Evolutionary conservation across 2,797 vertebrate species (phyloP).

Genomic region (Astyanax mexicanus): DNA sequence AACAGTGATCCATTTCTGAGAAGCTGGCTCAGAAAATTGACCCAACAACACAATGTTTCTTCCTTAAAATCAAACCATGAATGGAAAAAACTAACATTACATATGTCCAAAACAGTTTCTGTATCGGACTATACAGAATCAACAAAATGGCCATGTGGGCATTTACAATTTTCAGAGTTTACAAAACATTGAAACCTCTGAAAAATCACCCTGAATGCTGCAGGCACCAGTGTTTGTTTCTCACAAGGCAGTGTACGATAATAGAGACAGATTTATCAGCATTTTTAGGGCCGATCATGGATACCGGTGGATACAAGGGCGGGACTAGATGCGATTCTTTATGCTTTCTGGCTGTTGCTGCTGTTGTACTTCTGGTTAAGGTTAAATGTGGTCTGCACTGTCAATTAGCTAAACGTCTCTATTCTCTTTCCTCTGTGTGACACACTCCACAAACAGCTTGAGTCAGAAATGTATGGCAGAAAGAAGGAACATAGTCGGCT

Average conservation of each 20-base stretch:
- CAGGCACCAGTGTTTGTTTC: neutral
- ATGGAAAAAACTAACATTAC: neutral
- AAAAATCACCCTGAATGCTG: neutral
- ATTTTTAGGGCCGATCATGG: too few relatives aligned
- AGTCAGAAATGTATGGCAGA: too few relatives aligned
- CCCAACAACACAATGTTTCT: neutral
- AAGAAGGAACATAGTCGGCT: too few relatives aligned
- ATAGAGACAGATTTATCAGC: too few relatives aligned
- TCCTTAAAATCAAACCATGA: neutral
- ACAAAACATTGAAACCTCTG: slow-evolving; percentile 1
- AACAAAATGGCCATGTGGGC: neutral
- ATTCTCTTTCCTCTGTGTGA: too few relatives aligned
- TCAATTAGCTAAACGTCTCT: too few relatives aligned
- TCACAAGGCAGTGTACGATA: neutral
- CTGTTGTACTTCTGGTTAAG: too few relatives aligned
- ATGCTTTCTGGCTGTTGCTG: too few relatives aligned
- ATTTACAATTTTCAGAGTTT: neutral
- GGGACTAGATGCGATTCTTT: too few relatives aligned
- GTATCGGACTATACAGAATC: neutral
- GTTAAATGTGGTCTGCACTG: too few relatives aligned
- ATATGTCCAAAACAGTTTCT: neutral
- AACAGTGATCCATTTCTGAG: neutral
- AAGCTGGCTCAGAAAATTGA: neutral
- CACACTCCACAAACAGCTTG: too few relatives aligned
- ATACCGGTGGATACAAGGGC: too few relatives aligned